Base-by-base conservation (phyloP, 2,113 vertebrate species). In the Alligator sinensis region DNA sequence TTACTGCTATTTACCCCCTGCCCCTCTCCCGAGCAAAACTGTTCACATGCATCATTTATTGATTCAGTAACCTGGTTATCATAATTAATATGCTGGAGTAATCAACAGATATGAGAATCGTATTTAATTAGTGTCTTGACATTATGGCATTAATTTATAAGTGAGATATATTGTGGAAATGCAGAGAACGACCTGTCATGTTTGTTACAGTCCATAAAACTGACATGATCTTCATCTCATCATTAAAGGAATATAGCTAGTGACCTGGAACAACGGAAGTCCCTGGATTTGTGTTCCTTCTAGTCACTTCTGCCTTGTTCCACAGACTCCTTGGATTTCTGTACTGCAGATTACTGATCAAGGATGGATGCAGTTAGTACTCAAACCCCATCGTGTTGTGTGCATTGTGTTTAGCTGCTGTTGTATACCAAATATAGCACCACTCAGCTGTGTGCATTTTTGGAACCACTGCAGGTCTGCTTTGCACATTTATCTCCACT, bases 81-180 rank as follows among this genome's bases (percentile, higher is more conserved):
- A 81, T 94, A 96, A 96, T 94, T 95, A 96, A 95, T 80, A 84
- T 91, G 84, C 86, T 95, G 91, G 86, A 58, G 87, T 90, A 93
- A 94, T 79, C 80, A 87, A 94, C 34, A 8, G 80, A 17, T 79
- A 95, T 76, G 58, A 96, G 88, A 95, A 87, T 6, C 25, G 82
- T 59, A 54, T 68, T 84, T 94, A 96, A 96, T 91, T 81, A 96
- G 93, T 87, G 84, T 90, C 84, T 64, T 74, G 87, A 57, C 93
- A 47, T 2, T 0, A 54, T 61, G 75, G 28, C 57, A 66, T 55
- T 57, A 88, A 90, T 87, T n/a, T 13, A 10, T 80, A 80, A 10
- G 19, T 64, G 72, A 93, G 84, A 88, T 70, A 80, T 75, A 90
- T 3, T 3, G 61, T 10, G 86, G 75, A 30, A 62, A 92, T 0